Base-by-base conservation (phyloP, 2,888 invertebrate species). In the Hecatera dysodea region DNA sequence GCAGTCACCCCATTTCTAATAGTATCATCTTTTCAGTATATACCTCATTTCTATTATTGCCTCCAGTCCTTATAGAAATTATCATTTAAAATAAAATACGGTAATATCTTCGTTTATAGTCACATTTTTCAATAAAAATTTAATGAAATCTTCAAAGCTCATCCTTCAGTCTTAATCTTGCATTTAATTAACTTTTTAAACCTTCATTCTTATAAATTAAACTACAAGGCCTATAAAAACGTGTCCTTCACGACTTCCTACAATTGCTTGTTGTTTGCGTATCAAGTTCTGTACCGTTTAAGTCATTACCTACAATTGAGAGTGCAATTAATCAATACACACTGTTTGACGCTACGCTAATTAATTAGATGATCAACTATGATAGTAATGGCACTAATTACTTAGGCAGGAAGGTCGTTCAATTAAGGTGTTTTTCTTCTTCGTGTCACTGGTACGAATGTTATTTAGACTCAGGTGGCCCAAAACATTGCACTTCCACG, bases 321-420 rank as follows among this genome's bases (percentile, higher is more conserved):
- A 70, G 57, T 59, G 71, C 46, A 71, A 71, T 75, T 74, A 77
- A 85, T 85, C 70, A 64, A 64, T 67, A 75, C 78, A 79, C 46
- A 61, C 22, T 29, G 39, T 70, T 59, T 73, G 39, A 42, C 62
- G 65, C 12, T 62, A 59, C 57, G 22, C 11, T 52, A 57, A 68
- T 50, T 44, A 27, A 72, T 46, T 57, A 61, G 42, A 60, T 39
- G 55, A 67, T 74, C 24, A 71, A 67, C 48, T 33, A 46, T 48
- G 36, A 64, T 50, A 53, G 27, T 53, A 59, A 59, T 62, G 42
- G 59, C 17, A 19, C 33, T 53, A 59, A 59, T 74, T 48, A 62
- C 22, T 27, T 17, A 42, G 17, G 5, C 8, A 64, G 42, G n/a
- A 55, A 44, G 42, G 24, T 22, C 19, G 4, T 42, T n/a, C 36